phyloP scores from a whole-genome alignment of 1,140 invertebrate genomes.

The Achroia grisella region DNA sequence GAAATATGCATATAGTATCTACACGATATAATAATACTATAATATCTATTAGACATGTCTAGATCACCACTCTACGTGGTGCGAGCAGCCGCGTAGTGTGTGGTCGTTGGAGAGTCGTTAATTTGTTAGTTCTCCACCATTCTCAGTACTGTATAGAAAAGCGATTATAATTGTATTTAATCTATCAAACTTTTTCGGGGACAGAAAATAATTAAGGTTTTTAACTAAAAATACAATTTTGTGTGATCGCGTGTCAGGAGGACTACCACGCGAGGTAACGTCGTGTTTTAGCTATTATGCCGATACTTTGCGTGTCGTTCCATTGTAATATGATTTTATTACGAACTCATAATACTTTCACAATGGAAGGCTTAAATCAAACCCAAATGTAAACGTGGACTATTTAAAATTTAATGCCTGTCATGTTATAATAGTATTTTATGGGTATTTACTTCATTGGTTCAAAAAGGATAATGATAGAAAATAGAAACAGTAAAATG shows the following conservation, averaged over 20 bases:
- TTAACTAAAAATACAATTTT: constrained; percentile 40
- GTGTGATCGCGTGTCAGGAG: constrained; percentile 39
- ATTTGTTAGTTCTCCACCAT: too few relatives aligned
- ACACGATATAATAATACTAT: too few relatives aligned
- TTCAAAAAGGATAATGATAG: too few relatives aligned
- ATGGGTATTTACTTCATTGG: too few relatives aligned
- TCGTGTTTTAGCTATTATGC: constrained; percentile 41
- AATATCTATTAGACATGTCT: too few relatives aligned
- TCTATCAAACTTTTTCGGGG: background rate
- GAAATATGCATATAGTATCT: too few relatives aligned
- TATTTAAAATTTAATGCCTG: constrained; percentile 3
- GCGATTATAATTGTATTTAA: too few relatives aligned
- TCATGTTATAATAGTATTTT: constrained; percentile 1
- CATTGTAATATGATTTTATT: constrained; percentile 56
- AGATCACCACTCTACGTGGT: too few relatives aligned
- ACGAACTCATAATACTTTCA: constrained; percentile 57
- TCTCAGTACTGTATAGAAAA: too few relatives aligned
- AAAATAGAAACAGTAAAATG: too few relatives aligned
- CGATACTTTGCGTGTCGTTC: constrained; percentile 56
- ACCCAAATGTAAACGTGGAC: constrained; percentile 39
- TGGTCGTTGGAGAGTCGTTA: too few relatives aligned
- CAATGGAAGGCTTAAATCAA: constrained; percentile 49
- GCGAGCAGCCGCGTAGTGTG: too few relatives aligned
- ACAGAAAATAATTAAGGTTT: constrained; percentile 16
- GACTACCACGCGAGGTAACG: constrained; percentile 32